Evolutionary conservation across 2,888 invertebrate species (phyloP), one percentile per base, ranked within the genome.

Genomic region (Lagria hirta): DNA sequence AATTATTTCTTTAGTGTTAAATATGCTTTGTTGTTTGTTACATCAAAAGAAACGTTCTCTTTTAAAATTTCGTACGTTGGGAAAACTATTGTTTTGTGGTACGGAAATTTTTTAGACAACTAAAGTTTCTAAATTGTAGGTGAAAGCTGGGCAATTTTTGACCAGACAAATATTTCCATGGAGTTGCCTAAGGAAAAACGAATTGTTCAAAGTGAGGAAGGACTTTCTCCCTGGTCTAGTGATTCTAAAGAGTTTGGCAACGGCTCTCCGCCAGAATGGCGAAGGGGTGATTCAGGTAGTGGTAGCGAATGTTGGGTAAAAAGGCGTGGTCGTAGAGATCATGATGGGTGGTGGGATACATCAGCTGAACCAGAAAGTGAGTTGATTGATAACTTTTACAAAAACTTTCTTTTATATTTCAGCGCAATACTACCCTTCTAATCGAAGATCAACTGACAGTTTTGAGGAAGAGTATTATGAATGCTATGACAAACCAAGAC

Each of bases 181-280:
- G 63, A 60, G 24, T 43, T 49, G 3, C 33, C 43, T 3, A 68
- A 65, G 51, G 71, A 71, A 27, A 68, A 66, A 36, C 61, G 60
- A 34, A 47, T 62, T 1, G 54, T 58, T 1, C 71, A 70, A 49
- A 73, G 72, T 45, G 73, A 73, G 50, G 73, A 73, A 45, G 77
- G 78, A 1, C 83, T 82, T 2, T 86, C 87, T 1, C 86, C 83
- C 0, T 87, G 86, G 78, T 88, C 88, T 1, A 86, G 86, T 1
- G 88, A 88, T 71, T 85, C 84, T 1, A 81, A 81, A 35, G 82
- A 83, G 49, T 76, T 77, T 35, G 72, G 71, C 8, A 72, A 72
- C 30, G 73, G 73, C 16, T 68, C 70, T 2, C 63, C 73, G 0
- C 62, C 71, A 1, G 77, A 78, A 7, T 78, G 76, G 74, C 70